These are phyloP conservation scores for Romanomermis culicivorax DNA, from an alignment of 2,888 invertebrate species.

Conservation along the genomic window DNA sequence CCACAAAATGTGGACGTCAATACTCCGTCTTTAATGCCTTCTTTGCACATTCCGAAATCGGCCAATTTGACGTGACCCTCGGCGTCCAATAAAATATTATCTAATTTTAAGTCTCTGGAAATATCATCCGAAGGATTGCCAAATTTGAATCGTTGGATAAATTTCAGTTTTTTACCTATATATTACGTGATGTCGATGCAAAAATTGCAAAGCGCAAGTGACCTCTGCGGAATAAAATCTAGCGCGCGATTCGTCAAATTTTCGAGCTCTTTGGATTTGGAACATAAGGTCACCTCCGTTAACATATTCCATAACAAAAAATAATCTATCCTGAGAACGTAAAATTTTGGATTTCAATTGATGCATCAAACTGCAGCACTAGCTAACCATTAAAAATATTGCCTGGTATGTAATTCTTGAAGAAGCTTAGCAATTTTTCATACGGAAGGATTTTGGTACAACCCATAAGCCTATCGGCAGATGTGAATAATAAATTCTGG, in stretches of 20 bases:
- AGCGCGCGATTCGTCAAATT: constrained; percentile 83
- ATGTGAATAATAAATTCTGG: too few relatives aligned
- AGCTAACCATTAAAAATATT: too few relatives aligned
- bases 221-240: constrained; percentile 97
- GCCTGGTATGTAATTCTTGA: too few relatives aligned
- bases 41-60: constrained; percentile 83
- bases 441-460: too few relatives aligned
- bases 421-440: too few relatives aligned
- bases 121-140: too few relatives aligned
- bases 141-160: too few relatives aligned
- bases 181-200: constrained; percentile 86
- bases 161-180: constrained; percentile 41
- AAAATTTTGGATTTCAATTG: background rate
- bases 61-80: background rate
- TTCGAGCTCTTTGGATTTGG: constrained; percentile 91
- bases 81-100: constrained; percentile 85
- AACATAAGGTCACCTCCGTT: constrained; percentile 81
- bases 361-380: background rate
- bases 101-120: constrained; percentile 76
- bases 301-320: constrained; percentile 99
- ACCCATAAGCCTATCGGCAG: too few relatives aligned
- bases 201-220: constrained; percentile 82
- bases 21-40: constrained; percentile 64
- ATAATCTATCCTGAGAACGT: constrained; percentile 58
- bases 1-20: constrained; percentile 94